Conservation (phyloP, 2,797 vertebrate genomes). For the Ctenosaura bakeri region DNA sequence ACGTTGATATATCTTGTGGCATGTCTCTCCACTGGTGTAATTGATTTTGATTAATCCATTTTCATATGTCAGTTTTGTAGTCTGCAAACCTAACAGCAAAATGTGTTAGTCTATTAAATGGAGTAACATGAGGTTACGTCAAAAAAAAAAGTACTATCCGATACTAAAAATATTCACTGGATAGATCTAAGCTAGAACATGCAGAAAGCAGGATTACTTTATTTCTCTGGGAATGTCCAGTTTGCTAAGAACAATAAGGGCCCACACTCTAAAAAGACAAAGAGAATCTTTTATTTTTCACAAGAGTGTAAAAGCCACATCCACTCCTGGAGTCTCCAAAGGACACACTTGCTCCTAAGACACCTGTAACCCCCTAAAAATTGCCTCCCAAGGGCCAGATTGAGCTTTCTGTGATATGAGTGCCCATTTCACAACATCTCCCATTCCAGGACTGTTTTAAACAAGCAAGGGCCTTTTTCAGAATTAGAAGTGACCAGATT, state of each 20-base stretch:
- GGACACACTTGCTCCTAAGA: no score
- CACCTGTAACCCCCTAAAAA: no score
- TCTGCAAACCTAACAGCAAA: constrained; percentile 82
- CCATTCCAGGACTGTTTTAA: no score
- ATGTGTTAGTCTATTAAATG: background rate
- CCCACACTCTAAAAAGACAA: background rate
- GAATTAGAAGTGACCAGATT: no score
- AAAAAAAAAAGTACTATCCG: background rate
- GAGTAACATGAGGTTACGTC: background rate
- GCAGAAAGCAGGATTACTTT: background rate
- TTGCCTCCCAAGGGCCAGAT: no score
- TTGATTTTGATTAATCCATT: constrained; percentile 93
- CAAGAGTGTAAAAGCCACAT: no score
- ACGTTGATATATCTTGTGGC: constrained; percentile 89
- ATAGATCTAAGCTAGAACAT: background rate
- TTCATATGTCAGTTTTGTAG: constrained; percentile 87
- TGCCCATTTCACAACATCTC: no score
- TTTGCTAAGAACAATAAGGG: background rate
- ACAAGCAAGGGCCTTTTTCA: no score
- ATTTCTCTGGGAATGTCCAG: background rate
- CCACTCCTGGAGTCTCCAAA: no score
- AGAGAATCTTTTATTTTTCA: no score
- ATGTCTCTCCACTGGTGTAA: constrained; percentile 89
- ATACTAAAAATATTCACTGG: background rate
- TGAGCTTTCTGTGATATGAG: no score